These are phyloP conservation scores for Pangasianodon hypophthalmus DNA, from an alignment of 2,113 vertebrate species.

Conservation along the genomic window DNA sequence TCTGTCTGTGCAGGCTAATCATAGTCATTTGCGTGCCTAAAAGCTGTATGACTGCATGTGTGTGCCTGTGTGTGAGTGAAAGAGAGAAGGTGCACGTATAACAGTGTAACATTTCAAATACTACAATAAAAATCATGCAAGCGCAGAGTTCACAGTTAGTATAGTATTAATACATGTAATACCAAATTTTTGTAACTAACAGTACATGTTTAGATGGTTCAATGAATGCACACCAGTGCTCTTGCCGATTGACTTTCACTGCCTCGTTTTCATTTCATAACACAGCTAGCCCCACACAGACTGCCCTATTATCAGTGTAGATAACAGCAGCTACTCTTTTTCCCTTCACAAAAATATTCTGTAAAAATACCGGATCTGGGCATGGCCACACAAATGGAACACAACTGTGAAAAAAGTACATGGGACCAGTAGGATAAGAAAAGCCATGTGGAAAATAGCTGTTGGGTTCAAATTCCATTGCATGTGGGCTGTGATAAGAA, in stretches of 20 bases:
- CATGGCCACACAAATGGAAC: constrained; percentile 36
- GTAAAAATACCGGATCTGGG: constrained; percentile 49
- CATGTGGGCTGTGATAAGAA: constrained; percentile 22
- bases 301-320: constrained; percentile 48
- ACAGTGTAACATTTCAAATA: neutral
- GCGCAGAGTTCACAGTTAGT: neutral
- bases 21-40: neutral
- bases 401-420: constrained; percentile 15
- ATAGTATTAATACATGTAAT: neutral
- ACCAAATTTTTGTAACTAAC: neutral
- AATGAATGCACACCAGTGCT: neutral
- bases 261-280: constrained; percentile 35
- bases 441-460: constrained; percentile 29
- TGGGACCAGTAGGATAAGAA: constrained; percentile 23
- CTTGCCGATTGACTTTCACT: constrained; percentile 8
- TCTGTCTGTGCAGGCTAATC: neutral
- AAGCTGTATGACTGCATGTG: neutral
- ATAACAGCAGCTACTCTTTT: constrained; percentile 49
- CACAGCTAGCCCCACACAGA: constrained; percentile 34
- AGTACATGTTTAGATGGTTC: neutral
- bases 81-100: neutral
- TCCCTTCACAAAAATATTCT: constrained; percentile 39
- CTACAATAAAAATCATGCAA: neutral
- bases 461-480: constrained; percentile 37
- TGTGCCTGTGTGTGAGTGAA: neutral